phyloP scores from a whole-genome alignment of 2,797 vertebrate genomes.

The Euphonia xanthogaster region DNA sequence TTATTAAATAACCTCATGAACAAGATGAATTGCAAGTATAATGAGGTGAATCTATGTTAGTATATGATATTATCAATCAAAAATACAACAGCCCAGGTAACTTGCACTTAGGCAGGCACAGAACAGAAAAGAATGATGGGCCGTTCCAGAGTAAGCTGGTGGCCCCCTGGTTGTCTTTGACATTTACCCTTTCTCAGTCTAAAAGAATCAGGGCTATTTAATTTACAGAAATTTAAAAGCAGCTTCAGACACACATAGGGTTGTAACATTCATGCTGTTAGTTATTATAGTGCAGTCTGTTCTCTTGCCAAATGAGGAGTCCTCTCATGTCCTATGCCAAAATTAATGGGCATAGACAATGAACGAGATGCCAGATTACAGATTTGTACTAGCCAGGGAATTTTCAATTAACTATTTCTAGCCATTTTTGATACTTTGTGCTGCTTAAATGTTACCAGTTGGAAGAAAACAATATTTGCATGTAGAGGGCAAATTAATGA shows the following conservation, averaged over 20 bases:
- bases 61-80: conserved; percentile 26
- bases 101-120: neutral
- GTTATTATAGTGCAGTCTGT: neutral
- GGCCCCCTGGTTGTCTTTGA: neutral
- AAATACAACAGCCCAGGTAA: neutral
- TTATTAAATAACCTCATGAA: conserved; percentile 25
- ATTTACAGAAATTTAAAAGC: neutral
- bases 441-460: neutral
- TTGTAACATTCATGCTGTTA: neutral
- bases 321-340: neutral
- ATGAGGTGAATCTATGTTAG: conserved; percentile 23
- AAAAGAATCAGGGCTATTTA: neutral
- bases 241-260: neutral
- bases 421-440: neutral
- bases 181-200: neutral
- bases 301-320: neutral
- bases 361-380: neutral
- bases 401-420: neutral
- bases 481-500: neutral
- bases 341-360: neutral
- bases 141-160: neutral
- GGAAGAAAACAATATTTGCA: neutral
- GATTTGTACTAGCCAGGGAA: neutral
- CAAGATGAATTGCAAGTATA: conserved; percentile 34
- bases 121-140: neutral